phyloP scores from a whole-genome alignment of 2,797 vertebrate genomes.

The Scyliorhinus canicula region DNA sequence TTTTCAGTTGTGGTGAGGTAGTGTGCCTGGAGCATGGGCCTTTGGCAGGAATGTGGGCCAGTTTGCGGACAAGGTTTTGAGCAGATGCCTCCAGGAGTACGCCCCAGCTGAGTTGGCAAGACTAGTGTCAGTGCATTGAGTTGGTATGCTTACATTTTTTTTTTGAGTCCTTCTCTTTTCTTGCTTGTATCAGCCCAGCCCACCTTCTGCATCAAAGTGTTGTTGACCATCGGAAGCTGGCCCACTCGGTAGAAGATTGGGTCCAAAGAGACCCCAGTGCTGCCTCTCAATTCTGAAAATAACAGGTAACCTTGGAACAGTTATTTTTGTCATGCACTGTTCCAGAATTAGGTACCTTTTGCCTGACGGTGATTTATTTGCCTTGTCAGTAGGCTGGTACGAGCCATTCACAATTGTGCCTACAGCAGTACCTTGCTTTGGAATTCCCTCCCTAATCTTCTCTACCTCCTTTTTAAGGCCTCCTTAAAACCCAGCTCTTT shows the following conservation, averaged over 20 bases:
- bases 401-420: background rate
- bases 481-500: background rate
- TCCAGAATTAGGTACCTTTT: background rate
- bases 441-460: background rate
- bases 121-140: background rate
- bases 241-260: background rate
- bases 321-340: background rate
- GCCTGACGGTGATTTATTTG: background rate
- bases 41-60: no score
- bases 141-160: background rate
- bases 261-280: background rate
- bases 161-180: background rate
- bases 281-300: background rate
- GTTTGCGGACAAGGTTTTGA: background rate
- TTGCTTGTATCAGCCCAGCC: background rate
- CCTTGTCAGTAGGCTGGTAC: background rate
- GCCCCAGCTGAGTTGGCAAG: background rate
- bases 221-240: background rate
- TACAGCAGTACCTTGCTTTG: background rate
- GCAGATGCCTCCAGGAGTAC: background rate
- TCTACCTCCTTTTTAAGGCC: background rate
- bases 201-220: background rate
- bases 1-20: background rate
- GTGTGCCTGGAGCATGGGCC: background rate
- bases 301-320: background rate